Evolutionary conservation across 2,113 vertebrate genomes (phyloP).

Genomic region (Alouatta palliata): DNA sequence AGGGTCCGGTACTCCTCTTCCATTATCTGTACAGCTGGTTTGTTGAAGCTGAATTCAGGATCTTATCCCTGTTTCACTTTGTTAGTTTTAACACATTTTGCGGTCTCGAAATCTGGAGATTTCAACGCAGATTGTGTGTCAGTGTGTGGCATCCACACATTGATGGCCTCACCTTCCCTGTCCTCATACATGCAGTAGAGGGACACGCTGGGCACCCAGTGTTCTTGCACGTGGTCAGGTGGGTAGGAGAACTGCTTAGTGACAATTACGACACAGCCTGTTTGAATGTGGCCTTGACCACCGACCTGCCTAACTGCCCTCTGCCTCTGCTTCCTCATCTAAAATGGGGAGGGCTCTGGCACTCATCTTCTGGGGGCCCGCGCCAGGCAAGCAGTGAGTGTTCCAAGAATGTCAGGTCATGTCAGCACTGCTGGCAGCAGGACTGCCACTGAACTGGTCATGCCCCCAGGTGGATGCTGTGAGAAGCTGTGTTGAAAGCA

Average conservation of each 20-base stretch:
- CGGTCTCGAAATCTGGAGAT: neutral
- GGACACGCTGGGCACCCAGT: accelerated
- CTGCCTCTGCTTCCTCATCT: too few relatives aligned
- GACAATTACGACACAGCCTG: accelerated
- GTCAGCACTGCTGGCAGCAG: accelerated
- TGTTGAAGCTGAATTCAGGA: neutral
- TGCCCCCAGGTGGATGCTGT: accelerated
- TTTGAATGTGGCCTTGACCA: neutral
- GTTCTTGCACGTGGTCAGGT: accelerated
- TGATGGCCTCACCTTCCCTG: accelerated
- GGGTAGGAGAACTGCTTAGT: accelerated
- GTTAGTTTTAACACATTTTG: too few relatives aligned
- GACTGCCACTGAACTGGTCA: accelerated
- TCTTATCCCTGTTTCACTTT: neutral
- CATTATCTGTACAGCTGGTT: accelerated
- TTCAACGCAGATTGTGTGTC: accelerated
- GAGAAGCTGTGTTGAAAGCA: too few relatives aligned
- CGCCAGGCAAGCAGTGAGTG: accelerated
- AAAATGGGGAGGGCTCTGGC: accelerated
- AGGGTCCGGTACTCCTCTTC: accelerated
- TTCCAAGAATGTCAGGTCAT: accelerated
- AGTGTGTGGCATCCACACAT: accelerated
- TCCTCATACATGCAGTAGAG: too few relatives aligned
- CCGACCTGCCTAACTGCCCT: accelerated
- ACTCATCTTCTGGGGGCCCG: accelerated